Percentiles rank a stretch among this genome's conserved stretches.
Conservation (phyloP, 2,888 invertebrate genomes). For the Penaeus monodon region DNA sequence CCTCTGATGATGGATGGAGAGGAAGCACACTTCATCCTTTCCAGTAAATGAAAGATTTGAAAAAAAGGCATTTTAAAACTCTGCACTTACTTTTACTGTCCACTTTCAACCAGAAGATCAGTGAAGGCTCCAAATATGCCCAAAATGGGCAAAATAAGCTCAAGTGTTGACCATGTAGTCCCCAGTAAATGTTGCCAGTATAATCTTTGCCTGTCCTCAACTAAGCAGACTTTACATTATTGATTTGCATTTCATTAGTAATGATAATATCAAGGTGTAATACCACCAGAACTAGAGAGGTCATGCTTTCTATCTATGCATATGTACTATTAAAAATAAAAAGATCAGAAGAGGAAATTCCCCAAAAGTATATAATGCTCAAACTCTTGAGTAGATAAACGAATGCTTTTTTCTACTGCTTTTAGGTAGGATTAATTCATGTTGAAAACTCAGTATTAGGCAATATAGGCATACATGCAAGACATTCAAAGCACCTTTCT, state of each 20-base stretch:
- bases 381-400: conserved; percentile 59
- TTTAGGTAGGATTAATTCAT: conserved; percentile 60
- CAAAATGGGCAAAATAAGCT: conserved; percentile 55
- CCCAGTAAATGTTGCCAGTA: conserved; percentile 58
- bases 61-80: too few relatives aligned
- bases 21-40: too few relatives aligned
- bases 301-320: conserved; percentile 62
- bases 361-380: conserved; percentile 55
- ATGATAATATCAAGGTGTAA: conserved; percentile 33
- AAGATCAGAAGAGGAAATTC: conserved; percentile 25
- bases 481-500: conserved; percentile 49
- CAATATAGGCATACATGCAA: conserved; percentile 58
- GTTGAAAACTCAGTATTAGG: conserved; percentile 61
- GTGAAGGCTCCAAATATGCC: conserved; percentile 39
- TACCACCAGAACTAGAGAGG: conserved; percentile 44
- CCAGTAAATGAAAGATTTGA: too few relatives aligned
- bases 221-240: conserved; percentile 26
- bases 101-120: too few relatives aligned
- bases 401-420: conserved; percentile 62
- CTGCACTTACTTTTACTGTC: too few relatives aligned
- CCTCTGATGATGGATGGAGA: too few relatives aligned
- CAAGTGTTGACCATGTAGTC: conserved; percentile 60
- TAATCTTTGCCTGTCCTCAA: conserved; percentile 47
- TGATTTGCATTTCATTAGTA: conserved; percentile 47
- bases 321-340: conserved; percentile 46